Evolutionary conservation across 2,888 invertebrate species (phyloP), one percentile per base, ranked within the genome.

Genomic region (Yponomeuta evonymella): DNA sequence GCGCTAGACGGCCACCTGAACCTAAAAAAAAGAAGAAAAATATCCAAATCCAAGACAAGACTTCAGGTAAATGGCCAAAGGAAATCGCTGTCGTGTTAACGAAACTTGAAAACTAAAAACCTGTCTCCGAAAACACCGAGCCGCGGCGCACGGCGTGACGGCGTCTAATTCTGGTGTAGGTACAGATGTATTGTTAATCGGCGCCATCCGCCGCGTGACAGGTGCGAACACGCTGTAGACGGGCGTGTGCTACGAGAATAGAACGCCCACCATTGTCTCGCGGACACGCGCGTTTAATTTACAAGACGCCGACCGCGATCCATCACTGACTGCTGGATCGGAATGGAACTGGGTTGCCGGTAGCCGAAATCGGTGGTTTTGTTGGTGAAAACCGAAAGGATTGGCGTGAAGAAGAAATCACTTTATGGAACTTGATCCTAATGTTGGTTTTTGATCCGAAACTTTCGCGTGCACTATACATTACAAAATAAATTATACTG

Each of bases 171-270:
- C 51, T 58, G 51, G 51, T 43, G 43, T 58, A 58, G 15, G 12
- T 65, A 65, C 65, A 65, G 33, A 65, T 65, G 65, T 65, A 65
- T 65, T 65, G 65, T 65, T 65, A 65, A 65, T 65, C 65, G 65
- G 33, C 65, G 65, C 30, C 65, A 30, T 65, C 65, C 65, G 65
- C 65, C 51, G 29, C 65, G 65, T 65, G 65, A 65, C 65, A 65
- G 65, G 65, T 65, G 65, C 65, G 65, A 29, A 29, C 65, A 65
- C 65, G 65, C 65, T 11, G 23, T 12, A 9, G 30, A 30, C 65
- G 65, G 30, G 12, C 30, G 12, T 29, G 64, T 29, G 65, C 51
- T 58, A 58, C 51, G 51, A 58, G 51, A 58, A 58, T 58, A 58
- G 51, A 58, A 58, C 51, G 51, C 51, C 51, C 51, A 58, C 51